A percentile compares a stretch with the other conserved stretches of the same genome.
Conservation (phyloP, 1,140 invertebrate species). For the Lithobius niger region DNA sequence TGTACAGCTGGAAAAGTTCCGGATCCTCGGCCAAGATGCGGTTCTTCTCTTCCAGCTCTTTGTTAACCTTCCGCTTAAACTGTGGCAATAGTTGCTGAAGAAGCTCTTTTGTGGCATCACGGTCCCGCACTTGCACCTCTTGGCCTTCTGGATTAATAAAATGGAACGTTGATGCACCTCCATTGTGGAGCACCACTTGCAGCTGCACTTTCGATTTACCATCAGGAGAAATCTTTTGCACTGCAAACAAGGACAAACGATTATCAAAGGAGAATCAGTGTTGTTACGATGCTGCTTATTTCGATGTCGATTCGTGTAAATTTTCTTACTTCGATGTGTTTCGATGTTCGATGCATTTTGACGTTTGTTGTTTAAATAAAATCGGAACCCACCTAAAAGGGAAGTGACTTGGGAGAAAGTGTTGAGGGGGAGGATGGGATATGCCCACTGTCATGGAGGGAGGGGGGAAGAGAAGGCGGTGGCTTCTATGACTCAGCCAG, state of each 20-base stretch:
- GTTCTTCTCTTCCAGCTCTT: conserved; percentile 50
- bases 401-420: no score
- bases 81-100: conserved; percentile 84
- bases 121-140: conserved; percentile 68
- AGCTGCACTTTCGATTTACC: conserved; percentile 97
- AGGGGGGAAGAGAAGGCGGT: no score
- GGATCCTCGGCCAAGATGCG: conserved; percentile 40
- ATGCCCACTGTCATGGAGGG: no score
- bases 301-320: no score
- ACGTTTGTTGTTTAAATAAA: no score
- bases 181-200: conserved; percentile 92
- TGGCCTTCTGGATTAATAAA: conserved; percentile 80
- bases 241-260: conserved; percentile 41
- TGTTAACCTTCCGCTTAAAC: conserved; percentile 86
- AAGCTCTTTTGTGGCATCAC: conserved; percentile 86
- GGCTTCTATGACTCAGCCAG: no score
- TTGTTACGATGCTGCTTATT: no score
- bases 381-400: no score
- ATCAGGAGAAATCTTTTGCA: conserved; percentile 96
- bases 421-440: no score
- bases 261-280: no score
- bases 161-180: conserved; percentile 90
- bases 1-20: conserved; percentile 39
- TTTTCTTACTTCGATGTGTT: no score
- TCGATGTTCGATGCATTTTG: no score